Percentiles rank a stretch among this genome's conserved stretches.
Conservation (phyloP, 2,888 invertebrate genomes). For the Sussaba pulchella region DNA sequence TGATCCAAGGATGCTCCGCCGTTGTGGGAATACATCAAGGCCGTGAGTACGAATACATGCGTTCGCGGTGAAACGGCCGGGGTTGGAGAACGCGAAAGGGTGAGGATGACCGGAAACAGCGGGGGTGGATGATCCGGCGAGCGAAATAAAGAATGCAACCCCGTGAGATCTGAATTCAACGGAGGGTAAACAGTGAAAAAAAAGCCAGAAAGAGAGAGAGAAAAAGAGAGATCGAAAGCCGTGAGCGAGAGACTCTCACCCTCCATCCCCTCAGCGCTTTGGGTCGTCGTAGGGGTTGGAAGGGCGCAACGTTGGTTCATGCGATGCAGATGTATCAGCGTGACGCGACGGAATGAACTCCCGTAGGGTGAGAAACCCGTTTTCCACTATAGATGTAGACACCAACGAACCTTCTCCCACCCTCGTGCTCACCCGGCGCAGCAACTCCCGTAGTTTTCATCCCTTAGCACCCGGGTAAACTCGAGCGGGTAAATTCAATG, state of each 20-base stretch:
- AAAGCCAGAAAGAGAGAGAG: background rate
- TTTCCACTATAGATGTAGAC: slow-evolving; percentile 12
- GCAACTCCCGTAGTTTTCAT: slow-evolving; percentile 40
- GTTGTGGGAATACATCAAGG: background rate
- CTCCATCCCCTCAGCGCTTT: background rate
- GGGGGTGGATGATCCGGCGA: slow-evolving; percentile 26
- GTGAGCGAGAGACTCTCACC: background rate
- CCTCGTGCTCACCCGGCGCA: background rate
- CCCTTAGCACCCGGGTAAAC: slow-evolving; percentile 51
- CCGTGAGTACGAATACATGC: background rate
- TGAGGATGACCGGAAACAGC: slow-evolving; percentile 9
- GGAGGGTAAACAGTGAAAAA: slow-evolving; percentile 20
- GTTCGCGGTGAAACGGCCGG: background rate
- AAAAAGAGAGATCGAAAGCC: background rate
- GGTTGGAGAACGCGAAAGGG: background rate
- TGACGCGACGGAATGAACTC: slow-evolving; percentile 10
- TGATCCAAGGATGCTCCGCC: background rate
- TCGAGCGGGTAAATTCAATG: slow-evolving; percentile 67
- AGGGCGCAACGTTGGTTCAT: slow-evolving; percentile 4
- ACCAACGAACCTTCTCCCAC: background rate
- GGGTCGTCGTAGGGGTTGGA: background rate
- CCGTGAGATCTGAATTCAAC: slow-evolving; percentile 42
- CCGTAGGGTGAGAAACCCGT: background rate
- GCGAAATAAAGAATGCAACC: slow-evolving; percentile 44
- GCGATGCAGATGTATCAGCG: slow-evolving; percentile 54